Conservation (phyloP, 2,113 vertebrate genomes). For the Tragulus kanchil region DNA sequence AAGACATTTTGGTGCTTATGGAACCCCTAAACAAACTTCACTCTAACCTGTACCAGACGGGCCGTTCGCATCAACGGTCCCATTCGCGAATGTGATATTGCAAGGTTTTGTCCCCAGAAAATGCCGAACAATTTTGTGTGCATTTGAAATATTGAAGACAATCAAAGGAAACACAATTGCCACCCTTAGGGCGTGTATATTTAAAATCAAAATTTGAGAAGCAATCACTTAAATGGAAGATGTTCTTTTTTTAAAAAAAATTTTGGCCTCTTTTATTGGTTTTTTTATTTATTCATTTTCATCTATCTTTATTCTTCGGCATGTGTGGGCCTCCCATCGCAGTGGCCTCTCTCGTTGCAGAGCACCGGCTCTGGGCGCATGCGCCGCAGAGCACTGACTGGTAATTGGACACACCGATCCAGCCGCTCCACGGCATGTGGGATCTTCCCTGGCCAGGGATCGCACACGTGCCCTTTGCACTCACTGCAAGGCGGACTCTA, state of each 20-base stretch:
- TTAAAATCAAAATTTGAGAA: conserved; percentile 23
- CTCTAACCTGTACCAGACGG: neutral
- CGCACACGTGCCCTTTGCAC: no score
- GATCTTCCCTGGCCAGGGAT: no score
- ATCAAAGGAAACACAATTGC: neutral
- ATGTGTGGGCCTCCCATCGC: no score
- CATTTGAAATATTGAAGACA: neutral
- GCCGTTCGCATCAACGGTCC: neutral
- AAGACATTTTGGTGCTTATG: neutral
- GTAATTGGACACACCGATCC: no score
- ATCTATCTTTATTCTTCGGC: no score
- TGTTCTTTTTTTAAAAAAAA: neutral
- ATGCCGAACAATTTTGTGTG: neutral
- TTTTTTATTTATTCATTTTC: no score
- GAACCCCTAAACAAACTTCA: neutral
- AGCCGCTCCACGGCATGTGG: no score
- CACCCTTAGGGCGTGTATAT: neutral
- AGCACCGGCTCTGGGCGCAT: no score
- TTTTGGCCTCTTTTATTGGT: no score
- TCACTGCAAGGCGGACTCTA: no score
- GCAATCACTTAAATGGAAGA: neutral
- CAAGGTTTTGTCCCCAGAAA: neutral
- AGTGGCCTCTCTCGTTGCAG: no score
- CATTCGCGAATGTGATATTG: neutral
- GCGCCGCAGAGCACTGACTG: no score